Evolutionary conservation across 2,797 vertebrate genomes (phyloP).

Genomic region (Zenarchopterus dispar): DNA sequence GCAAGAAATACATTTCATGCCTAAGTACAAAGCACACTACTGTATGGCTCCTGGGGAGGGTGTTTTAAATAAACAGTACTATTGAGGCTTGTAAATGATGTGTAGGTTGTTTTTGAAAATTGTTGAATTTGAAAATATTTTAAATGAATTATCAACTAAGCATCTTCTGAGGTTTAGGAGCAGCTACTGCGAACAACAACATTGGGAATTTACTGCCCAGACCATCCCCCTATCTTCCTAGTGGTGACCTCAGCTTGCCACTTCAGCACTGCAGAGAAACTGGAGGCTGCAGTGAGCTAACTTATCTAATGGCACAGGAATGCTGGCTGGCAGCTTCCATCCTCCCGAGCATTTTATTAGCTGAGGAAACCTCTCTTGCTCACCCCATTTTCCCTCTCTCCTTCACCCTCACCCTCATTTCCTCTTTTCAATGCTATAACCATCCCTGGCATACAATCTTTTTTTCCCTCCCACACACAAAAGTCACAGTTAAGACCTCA

Average conservation of each 20-base stretch:
- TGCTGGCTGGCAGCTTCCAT: constrained; percentile 81
- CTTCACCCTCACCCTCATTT: constrained; percentile 64
- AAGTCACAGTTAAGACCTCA: constrained; percentile 67
- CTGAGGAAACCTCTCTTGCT: constrained; percentile 75
- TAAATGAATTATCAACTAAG: constrained; percentile 41
- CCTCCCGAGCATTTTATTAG: constrained; percentile 80
- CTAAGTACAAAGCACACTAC: constrained; percentile 2
- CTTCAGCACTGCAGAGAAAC: constrained; percentile 82
- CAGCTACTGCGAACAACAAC: constrained; percentile 46
- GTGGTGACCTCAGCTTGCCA: constrained; percentile 80
- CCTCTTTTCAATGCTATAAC: constrained; percentile 72
- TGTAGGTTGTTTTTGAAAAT: constrained; percentile 20
- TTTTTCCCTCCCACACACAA: constrained; percentile 46
- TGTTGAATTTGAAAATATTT: not conserved
- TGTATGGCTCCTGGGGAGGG: constrained; percentile 9
- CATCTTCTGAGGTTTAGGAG: constrained; percentile 52
- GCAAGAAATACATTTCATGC: constrained; percentile 10
- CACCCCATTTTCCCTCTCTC: constrained; percentile 68
- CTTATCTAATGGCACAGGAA: constrained; percentile 85
- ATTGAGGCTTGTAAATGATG: constrained; percentile 17
- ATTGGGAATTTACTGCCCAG: constrained; percentile 61
- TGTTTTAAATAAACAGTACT: constrained; percentile 10
- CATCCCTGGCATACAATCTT: constrained; percentile 58
- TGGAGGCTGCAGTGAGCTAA: constrained; percentile 76
- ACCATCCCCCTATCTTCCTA: constrained; percentile 40